Conservation (phyloP, 1,140 invertebrate species). For the Pseudomyrmex gracilis region DNA sequence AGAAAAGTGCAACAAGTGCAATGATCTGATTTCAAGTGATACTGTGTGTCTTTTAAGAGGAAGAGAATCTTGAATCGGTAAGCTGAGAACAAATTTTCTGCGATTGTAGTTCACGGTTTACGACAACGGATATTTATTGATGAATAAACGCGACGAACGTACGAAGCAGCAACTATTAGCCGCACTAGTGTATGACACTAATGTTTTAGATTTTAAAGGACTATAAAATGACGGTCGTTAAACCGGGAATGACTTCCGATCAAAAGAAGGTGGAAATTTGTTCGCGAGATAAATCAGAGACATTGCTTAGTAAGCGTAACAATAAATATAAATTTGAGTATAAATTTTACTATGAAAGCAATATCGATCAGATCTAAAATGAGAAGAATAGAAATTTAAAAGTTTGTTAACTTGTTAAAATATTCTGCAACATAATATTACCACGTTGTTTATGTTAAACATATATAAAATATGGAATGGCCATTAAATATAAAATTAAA, state of each 20-base stretch:
- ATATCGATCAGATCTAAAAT: too few relatives aligned
- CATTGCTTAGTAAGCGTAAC: constrained; percentile 90
- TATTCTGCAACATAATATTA: too few relatives aligned
- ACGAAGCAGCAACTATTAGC: constrained; percentile 95
- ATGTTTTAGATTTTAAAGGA: constrained; percentile 99
- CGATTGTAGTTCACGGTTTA: constrained; percentile 99
- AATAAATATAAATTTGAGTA: constrained; percentile 19
- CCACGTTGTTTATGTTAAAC: too few relatives aligned
- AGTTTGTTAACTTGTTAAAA: too few relatives aligned
- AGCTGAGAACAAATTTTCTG: constrained; percentile 97
- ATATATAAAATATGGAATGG: too few relatives aligned
- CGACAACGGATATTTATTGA: constrained; percentile 95
- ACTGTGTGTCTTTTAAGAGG: constrained; percentile 98
- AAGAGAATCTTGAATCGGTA: constrained; percentile 93
- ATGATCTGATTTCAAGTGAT: constrained; percentile 99
- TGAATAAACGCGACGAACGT: too few relatives aligned
- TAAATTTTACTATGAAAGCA: too few relatives aligned
- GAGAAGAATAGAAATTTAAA: too few relatives aligned
- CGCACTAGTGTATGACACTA: constrained; percentile 99
- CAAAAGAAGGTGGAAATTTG: constrained; percentile 92
- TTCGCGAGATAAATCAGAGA: constrained; percentile 92
- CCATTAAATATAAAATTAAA: too few relatives aligned
- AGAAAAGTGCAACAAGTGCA: constrained; percentile 99
- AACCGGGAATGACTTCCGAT: constrained; percentile 96
- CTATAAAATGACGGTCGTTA: constrained; percentile 99